Evolutionary conservation across 2,797 vertebrate genomes (phyloP).

Genomic region (Peromyscus attwateri): DNA sequence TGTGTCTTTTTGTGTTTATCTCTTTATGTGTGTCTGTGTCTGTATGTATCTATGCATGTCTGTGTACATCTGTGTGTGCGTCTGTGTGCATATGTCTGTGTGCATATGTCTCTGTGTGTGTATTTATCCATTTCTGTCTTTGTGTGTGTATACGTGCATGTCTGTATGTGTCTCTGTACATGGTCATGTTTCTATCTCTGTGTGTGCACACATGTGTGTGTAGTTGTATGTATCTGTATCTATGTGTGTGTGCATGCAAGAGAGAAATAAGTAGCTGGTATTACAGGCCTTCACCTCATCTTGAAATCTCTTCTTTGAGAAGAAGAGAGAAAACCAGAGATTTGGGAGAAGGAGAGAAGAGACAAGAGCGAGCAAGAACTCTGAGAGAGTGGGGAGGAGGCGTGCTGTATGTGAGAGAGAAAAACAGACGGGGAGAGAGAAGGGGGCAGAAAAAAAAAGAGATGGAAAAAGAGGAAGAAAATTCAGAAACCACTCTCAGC

Average conservation of each 20-base stretch:
- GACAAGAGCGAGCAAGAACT: neutral
- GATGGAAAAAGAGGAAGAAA: neutral
- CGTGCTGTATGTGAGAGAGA: rapidly evolving
- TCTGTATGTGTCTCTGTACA: neutral
- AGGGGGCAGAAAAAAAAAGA: neutral
- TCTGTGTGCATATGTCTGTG: neutral
- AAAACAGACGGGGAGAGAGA: no score
- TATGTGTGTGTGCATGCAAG: neutral
- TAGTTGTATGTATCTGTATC: neutral
- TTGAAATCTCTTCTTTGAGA: neutral
- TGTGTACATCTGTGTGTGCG: neutral
- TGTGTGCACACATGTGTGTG: no score
- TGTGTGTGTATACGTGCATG: neutral
- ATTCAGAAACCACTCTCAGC: neutral
- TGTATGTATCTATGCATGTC: neutral
- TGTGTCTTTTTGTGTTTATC: neutral
- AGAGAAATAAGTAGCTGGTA: neutral
- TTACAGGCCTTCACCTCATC: neutral
- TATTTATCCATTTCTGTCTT: neutral
- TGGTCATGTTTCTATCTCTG: neutral
- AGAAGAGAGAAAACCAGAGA: neutral
- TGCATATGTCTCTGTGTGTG: neutral
- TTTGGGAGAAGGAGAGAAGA: neutral
- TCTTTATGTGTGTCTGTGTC: neutral
- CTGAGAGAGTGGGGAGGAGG: neutral